Conservation (phyloP, 53 echinoderm and acorn worm genomes). For the Pentamera pediparva region DNA sequence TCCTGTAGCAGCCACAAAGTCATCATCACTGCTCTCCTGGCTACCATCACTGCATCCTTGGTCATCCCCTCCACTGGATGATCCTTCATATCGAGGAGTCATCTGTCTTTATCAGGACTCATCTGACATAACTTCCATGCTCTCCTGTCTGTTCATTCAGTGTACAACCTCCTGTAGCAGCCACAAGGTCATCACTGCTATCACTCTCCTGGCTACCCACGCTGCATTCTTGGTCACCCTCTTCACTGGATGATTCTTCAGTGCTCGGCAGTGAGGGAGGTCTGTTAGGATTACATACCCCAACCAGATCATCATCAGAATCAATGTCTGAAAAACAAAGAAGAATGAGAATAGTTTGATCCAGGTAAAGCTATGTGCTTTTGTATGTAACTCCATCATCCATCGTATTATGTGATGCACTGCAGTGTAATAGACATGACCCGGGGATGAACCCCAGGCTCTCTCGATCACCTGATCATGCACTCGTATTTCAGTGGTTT, state of each 20-base stretch:
- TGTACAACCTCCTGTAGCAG: neutral
- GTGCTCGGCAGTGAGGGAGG: slow-evolving; percentile 56
- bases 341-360: neutral
- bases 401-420: too few species aligned
- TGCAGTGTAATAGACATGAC: too few species aligned
- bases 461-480: too few species aligned
- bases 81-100: neutral
- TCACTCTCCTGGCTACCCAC: neutral
- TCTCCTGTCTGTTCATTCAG: neutral
- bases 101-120: neutral
- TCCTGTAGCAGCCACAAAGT: too few species aligned
- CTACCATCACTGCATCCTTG: neutral
- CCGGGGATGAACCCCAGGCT: too few species aligned
- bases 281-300: slow-evolving; percentile 63
- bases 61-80: neutral
- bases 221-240: neutral
- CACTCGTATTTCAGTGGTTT: too few species aligned
- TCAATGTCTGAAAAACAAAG: slow-evolving; percentile 7
- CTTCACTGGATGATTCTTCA: slow-evolving; percentile 33
- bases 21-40: too few species aligned
- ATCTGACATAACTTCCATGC: neutral
- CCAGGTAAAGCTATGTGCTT: too few species aligned
- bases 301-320: slow-evolving; percentile 26
- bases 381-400: too few species aligned
- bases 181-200: neutral